These are phyloP conservation scores for Lissocephala sabroskyi DNA, from an alignment of 2,888 invertebrate species.

Conservation along the genomic window DNA sequence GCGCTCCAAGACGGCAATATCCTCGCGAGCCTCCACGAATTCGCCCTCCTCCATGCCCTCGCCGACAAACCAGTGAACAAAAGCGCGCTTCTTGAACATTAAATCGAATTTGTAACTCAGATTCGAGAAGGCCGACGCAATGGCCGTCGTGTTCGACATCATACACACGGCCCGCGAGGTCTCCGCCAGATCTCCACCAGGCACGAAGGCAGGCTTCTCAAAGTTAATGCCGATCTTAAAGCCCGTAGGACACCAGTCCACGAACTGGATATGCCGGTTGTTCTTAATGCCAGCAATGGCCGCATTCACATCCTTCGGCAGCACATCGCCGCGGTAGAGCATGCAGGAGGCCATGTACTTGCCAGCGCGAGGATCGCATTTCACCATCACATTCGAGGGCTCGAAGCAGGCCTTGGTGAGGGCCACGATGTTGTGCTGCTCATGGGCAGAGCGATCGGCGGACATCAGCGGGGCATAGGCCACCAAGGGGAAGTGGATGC, in stretches of 20 bases:
- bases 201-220: constrained; percentile 85
- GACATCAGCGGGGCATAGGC: constrained; percentile 69
- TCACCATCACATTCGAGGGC: constrained; percentile 90
- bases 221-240: constrained; percentile 92
- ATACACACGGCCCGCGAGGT: constrained; percentile 92
- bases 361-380: constrained; percentile 87
- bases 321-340: constrained; percentile 91
- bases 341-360: constrained; percentile 94
- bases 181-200: constrained; percentile 84
- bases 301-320: constrained; percentile 89
- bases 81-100: constrained; percentile 78
- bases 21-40: constrained; percentile 71
- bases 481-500: constrained; percentile 80
- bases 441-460: constrained; percentile 59
- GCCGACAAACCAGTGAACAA: constrained; percentile 90
- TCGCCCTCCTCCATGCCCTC: constrained; percentile 73
- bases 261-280: constrained; percentile 86
- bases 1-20: constrained; percentile 67
- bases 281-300: constrained; percentile 86
- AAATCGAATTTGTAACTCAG: constrained; percentile 95
- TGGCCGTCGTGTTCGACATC: constrained; percentile 92
- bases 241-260: constrained; percentile 96
- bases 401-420: constrained; percentile 93
- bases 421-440: constrained; percentile 75
- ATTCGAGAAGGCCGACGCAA: constrained; percentile 90